A percentile compares a stretch with the other conserved stretches of the same genome.
These are phyloP conservation scores for Agriopis marginaria DNA, from an alignment of 2,888 invertebrate species.

Conservation along the genomic window DNA sequence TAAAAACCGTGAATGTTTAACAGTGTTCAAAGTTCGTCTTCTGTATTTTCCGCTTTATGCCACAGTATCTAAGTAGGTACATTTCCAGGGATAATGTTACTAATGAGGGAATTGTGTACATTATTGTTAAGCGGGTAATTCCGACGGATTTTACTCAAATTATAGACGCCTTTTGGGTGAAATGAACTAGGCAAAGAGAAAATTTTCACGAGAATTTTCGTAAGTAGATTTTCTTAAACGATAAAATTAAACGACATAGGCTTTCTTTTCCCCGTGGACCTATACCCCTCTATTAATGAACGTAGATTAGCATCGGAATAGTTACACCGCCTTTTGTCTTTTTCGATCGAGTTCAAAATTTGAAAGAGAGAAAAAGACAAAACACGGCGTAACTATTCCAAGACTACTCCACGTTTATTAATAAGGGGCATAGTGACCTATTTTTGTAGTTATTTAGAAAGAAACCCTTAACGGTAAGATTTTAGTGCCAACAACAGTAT, in stretches of 20 bases:
- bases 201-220: constrained; percentile 23
- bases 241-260: neutral
- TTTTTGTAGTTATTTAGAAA: neutral
- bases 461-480: too few species aligned
- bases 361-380: too few species aligned
- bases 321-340: too few species aligned
- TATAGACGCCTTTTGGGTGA: constrained; percentile 27
- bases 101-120: constrained; percentile 39
- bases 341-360: too few species aligned
- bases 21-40: constrained; percentile 3
- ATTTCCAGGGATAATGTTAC: constrained; percentile 35
- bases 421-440: neutral
- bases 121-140: constrained; percentile 26
- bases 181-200: constrained; percentile 23
- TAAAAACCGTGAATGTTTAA: neutral
- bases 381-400: too few species aligned
- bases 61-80: constrained; percentile 4
- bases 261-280: neutral
- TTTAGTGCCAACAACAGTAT: too few species aligned
- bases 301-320: too few species aligned
- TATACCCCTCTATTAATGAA: too few species aligned
- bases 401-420: too few species aligned
- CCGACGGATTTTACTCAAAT: constrained; percentile 33
- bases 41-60: neutral
- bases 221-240: neutral